Base-by-base conservation (phyloP, 2,113 vertebrate genomes). In the Varanus salvator region DNA sequence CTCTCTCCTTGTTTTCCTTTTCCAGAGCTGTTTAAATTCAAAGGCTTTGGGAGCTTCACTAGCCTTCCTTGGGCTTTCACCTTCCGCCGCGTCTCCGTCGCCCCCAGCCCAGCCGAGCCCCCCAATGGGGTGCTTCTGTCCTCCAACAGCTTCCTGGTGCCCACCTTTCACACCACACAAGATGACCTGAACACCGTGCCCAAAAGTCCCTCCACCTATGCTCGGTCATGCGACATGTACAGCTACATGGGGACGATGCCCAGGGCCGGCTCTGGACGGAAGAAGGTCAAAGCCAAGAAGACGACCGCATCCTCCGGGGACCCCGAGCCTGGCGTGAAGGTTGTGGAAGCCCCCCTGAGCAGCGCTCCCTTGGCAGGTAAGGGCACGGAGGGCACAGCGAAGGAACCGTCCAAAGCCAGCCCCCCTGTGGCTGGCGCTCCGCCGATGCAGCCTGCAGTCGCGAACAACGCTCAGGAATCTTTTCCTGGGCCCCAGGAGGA, bases 191-290 rank as follows among this genome's bases (percentile, higher is more conserved):
- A 88, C 25, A 90, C 97, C 1, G 87, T 98, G 3, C 96, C 98
- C 82, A 97, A 97, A 87, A 97, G 97, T 27, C 94, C 98, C 0
- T 95, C 95, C 19, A 96, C 97, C 92, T 99, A 99, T 0, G 98
- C 97, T 69, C 96, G 98, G 19, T 99, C 99, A 0, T 98, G 97
- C 0, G 98, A 99, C 90, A 98, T 97, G 97, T 99, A 98, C 94
- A 98, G 97, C 50, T 98, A 99, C 90, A 97, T 99, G 97, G 98
- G 98, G 34, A 99, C 99, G 69, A 97, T 99, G 98, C 99, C 99
- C n/a, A 96, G 98, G 50, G 81, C 90, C 54, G 95, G 77, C 87
- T 19, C 34, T 38, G 94, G 90, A 90, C 92, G 91, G 34, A 95
- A 92, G 82, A 96, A 92, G 85, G 86, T 34, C 90, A 68, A 84